Evolutionary conservation across 2,888 invertebrate species (phyloP).

Genomic region (Tachina lurida): DNA sequence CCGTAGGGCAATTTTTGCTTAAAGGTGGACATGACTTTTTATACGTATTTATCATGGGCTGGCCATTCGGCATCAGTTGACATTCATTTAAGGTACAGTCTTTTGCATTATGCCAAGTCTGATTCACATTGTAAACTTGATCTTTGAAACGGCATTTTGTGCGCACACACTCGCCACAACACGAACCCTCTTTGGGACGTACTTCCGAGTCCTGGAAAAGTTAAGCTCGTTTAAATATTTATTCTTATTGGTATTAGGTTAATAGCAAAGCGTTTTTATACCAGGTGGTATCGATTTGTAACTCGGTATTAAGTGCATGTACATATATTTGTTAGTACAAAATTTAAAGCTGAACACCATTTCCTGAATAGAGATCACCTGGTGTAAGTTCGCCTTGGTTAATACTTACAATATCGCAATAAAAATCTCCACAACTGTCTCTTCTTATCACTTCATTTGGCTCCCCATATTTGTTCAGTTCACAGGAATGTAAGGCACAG

Average conservation of each 20-base stretch:
- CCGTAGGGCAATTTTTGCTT: constrained; percentile 76
- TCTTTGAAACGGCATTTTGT: constrained; percentile 80
- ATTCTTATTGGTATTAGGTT: background rate
- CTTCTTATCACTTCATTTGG: constrained; percentile 74
- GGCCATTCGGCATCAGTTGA: constrained; percentile 74
- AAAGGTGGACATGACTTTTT: constrained; percentile 79
- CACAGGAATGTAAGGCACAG: constrained; percentile 79
- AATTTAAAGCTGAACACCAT: background rate
- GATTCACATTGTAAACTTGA: constrained; percentile 78
- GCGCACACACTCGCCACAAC: constrained; percentile 81
- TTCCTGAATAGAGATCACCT: no score
- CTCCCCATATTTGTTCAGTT: constrained; percentile 71
- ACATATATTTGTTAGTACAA: no score
- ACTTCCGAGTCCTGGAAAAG: constrained; percentile 79
- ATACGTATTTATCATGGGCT: constrained; percentile 79
- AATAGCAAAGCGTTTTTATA: constrained; percentile 55
- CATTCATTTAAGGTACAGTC: constrained; percentile 81
- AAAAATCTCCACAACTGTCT: constrained; percentile 79
- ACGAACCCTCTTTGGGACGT: constrained; percentile 76
- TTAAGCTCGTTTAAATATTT: background rate
- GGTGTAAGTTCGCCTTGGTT: background rate
- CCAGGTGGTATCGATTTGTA: no score
- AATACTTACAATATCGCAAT: constrained; percentile 80
- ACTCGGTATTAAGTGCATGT: no score
- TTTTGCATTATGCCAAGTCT: constrained; percentile 80